Evolutionary conservation across 2,113 vertebrate genomes (phyloP).

Genomic region (Sylvia atricapilla): DNA sequence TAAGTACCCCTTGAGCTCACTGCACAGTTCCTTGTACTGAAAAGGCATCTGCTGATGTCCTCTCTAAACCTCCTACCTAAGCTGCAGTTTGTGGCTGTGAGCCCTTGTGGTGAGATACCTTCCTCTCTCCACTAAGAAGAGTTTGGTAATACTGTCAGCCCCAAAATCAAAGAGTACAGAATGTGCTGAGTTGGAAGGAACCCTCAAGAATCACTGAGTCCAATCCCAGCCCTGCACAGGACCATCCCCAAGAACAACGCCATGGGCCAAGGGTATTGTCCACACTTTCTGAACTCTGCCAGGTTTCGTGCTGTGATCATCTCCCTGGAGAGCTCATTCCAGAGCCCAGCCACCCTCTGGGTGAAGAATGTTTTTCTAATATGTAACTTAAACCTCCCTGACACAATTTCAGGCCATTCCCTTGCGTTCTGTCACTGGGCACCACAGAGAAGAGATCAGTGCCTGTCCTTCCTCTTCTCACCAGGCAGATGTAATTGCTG

Average conservation of each 20-base stretch:
- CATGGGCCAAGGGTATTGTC: rapidly evolving
- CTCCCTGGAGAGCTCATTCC: not conserved
- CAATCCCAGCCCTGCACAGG: not conserved
- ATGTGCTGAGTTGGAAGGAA: not conserved
- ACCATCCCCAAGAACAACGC: not conserved
- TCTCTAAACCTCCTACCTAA: not conserved
- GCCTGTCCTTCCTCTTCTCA: not conserved
- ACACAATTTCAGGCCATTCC: not conserved
- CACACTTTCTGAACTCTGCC: rapidly evolving
- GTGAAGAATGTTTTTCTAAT: not conserved
- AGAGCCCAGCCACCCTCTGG: not conserved
- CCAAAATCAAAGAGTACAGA: not conserved
- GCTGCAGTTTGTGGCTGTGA: not conserved
- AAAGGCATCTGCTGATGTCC: not conserved
- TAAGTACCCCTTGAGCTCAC: not conserved
- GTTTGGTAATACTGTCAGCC: rapidly evolving
- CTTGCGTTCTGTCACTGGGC: not conserved
- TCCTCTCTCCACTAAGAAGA: too few species aligned
- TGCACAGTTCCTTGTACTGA: not conserved
- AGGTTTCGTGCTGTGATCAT: not conserved
- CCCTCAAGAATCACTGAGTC: not conserved
- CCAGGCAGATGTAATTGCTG: rapidly evolving
- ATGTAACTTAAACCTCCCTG: not conserved
- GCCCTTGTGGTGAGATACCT: not conserved
- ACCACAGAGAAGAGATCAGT: not conserved